phyloP scores from a whole-genome alignment of 2,888 invertebrate genomes.

The Phania funesta region DNA sequence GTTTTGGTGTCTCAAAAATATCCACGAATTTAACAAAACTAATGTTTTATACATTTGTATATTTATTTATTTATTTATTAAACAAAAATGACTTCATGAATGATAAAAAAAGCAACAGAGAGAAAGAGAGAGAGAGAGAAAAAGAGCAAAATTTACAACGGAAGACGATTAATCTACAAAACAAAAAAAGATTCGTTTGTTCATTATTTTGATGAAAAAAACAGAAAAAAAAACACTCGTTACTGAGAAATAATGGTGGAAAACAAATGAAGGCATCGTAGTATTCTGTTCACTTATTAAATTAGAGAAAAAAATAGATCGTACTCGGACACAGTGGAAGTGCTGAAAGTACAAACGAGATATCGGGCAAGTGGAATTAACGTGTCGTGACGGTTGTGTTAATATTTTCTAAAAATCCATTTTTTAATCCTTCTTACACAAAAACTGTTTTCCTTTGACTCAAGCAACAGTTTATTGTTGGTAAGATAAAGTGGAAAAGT shows the following conservation, averaged over 20 bases:
- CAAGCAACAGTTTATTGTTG: constrained; percentile 34
- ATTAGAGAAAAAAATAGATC: constrained; percentile 26
- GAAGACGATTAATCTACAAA: constrained; percentile 47
- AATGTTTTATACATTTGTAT: constrained; percentile 8
- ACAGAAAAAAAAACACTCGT: constrained; percentile 15
- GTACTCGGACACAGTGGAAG: constrained; percentile 9
- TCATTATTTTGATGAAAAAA: not conserved
- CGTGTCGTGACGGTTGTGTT: constrained; percentile 3
- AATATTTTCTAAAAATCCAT: not conserved
- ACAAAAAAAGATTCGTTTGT: constrained; percentile 3
- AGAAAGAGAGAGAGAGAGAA: not conserved
- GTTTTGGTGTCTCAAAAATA: constrained; percentile 37
- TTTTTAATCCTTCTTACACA: not conserved
- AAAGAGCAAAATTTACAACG: constrained; percentile 22
- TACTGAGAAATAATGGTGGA: constrained; percentile 11
- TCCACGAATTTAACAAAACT: constrained; percentile 26
- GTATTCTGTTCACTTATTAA: constrained; percentile 48
- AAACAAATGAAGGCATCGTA: constrained; percentile 39
- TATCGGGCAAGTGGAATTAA: constrained; percentile 23
- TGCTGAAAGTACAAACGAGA: constrained; percentile 24
- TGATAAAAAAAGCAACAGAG: constrained; percentile 18
- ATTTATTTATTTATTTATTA: not conserved
- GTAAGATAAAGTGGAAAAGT: not conserved
- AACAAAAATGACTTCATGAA: constrained; percentile 2
- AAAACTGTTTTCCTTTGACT: not conserved